phyloP scores from a whole-genome alignment of 2,113 vertebrate genomes.

The Perca flavescens region DNA sequence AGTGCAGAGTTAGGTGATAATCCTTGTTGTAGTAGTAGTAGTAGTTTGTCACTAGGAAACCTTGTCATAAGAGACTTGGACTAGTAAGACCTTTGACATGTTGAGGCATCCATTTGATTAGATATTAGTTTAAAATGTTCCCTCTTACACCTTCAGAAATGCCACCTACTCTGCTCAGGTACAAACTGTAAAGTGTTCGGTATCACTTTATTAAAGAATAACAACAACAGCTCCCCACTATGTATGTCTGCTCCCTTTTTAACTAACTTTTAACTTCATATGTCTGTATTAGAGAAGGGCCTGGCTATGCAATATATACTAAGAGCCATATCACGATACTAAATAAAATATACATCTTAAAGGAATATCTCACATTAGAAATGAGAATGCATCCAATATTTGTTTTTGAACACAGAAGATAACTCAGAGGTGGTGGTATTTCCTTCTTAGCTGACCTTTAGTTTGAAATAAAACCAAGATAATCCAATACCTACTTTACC shows the following conservation, averaged over 20 bases:
- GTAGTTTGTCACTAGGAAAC: too few species aligned
- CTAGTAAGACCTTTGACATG: not conserved
- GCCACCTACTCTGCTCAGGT: too few species aligned
- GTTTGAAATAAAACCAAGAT: not conserved
- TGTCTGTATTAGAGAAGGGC: not conserved
- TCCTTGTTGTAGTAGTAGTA: too few species aligned
- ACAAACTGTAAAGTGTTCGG: not conserved
- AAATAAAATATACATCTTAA: not conserved
- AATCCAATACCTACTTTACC: not conserved
- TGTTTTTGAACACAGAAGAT: too few species aligned
- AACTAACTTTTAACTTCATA: not conserved
- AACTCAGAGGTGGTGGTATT: not conserved
- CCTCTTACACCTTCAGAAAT: not conserved
- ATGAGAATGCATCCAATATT: too few species aligned
- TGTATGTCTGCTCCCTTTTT: not conserved
- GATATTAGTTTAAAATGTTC: not conserved
- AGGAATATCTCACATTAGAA: not conserved
- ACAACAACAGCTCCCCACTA: not conserved
- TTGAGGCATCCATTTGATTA: not conserved
- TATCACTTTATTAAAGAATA: not conserved
- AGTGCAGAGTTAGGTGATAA: too few species aligned
- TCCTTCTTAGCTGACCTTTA: not conserved
- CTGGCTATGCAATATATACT: not conserved
- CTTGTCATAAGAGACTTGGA: too few species aligned
- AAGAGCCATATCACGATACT: not conserved